Base-by-base conservation (phyloP, 2,888 invertebrate species). In the Ariolimax columbianus region DNA sequence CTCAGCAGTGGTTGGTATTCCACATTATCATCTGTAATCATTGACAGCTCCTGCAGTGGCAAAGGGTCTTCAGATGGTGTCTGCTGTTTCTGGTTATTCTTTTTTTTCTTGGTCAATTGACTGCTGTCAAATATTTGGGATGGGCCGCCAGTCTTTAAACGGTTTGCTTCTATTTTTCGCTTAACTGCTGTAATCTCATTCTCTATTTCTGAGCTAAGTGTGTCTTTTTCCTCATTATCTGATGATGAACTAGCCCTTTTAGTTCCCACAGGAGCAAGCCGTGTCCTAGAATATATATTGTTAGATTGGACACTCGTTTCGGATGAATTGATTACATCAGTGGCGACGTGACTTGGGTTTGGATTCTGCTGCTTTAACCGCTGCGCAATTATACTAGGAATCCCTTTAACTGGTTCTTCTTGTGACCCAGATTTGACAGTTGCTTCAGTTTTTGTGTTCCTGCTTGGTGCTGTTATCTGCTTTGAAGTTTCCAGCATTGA, bases 351-450 rank as follows among this genome's bases (percentile, higher is more conserved):
- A 38, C 84, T 72, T 30, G 84, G 84, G 73, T 72, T 68, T 11
- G 72, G 30, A 11, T 77, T 86, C 82, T 84, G 77, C 30, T 90
- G 89, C 75, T 89, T 89, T 84, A 89, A 68, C 40, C 89, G 83
- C 36, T 88, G 88, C 17, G 89, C 89, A 30, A 91, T 89, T 51
- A 90, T 89, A 68, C 90, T 89, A 19, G 91, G 90, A 78, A 90
- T 87, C 6, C 91, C 90, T 85, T 86, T 87, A 7, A 90, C 85
- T 30, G 90, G 89, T 33, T 88, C 68, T n/a, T 81, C 81, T 36
- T 59, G 33, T 33, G 43, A 38, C 6, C 66, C 78, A 23, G 23
- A 1, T 23, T 38, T 43, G 38, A 43, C 2, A 3, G 36, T 33
- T 47, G 73, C 14, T 47, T 30, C 11, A 23, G 73, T 3, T 26